These are phyloP conservation scores for Hypsopygia costalis DNA, from an alignment of 2,888 invertebrate species.

Conservation along the genomic window DNA sequence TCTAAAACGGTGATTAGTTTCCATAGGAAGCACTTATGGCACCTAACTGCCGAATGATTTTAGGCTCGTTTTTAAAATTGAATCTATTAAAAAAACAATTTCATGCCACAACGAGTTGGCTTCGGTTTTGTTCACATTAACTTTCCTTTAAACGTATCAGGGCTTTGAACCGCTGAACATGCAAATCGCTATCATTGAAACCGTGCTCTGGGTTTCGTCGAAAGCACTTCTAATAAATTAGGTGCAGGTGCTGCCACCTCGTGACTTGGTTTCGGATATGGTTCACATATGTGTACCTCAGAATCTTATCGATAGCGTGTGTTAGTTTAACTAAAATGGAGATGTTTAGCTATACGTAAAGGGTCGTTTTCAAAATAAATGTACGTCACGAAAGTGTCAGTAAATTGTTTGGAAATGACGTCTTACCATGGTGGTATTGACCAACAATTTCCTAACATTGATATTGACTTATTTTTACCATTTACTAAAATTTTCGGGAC, in stretches of 20 bases:
- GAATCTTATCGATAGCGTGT: too few relatives aligned
- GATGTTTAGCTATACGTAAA: too few relatives aligned
- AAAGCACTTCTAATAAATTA: slow-evolving; percentile 49
- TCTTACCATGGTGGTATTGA: too few relatives aligned
- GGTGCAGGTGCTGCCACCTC: slow-evolving; percentile 45
- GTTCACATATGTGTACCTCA: neutral
- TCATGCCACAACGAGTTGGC: neutral
- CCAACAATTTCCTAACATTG: too few relatives aligned
- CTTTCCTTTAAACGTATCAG: slow-evolving; percentile 1
- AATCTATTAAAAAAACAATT: neutral
- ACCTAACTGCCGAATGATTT: neutral
- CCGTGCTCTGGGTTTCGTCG: slow-evolving; percentile 23
- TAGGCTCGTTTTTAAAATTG: neutral
- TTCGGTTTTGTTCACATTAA: neutral
- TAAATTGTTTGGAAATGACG: too few relatives aligned
- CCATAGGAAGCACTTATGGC: too few relatives aligned
- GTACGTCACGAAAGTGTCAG: too few relatives aligned
- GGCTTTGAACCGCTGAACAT: slow-evolving; percentile 17
- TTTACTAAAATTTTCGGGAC: too few relatives aligned
- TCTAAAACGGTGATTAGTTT: too few relatives aligned
- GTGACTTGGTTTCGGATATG: slow-evolving; percentile 32
- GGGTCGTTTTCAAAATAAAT: too few relatives aligned
- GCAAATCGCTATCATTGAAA: slow-evolving; percentile 43
- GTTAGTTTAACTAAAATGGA: too few relatives aligned
- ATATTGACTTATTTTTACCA: too few relatives aligned